Percentiles rank a stretch among this genome's conserved stretches.
Evolutionary conservation across 2,797 vertebrate species (phyloP).

Genomic region (Gadopsis marmoratus): DNA sequence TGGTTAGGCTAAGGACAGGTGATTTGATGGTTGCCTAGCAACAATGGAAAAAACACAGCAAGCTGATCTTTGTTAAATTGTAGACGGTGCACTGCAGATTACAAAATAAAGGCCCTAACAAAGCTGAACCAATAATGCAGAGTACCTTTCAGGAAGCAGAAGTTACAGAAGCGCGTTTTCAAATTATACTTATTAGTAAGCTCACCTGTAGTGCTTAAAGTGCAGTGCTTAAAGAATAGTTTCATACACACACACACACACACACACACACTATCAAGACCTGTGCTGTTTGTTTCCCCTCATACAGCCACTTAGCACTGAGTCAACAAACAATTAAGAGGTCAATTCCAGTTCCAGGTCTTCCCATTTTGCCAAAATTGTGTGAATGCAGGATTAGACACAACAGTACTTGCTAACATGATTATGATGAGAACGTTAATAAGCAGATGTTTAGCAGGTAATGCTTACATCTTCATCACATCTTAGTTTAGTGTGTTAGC

Average conservation of each 20-base stretch:
- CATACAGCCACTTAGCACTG: too few species aligned
- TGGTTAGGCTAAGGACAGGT: too few species aligned
- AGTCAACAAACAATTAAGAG: background rate
- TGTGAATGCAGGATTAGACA: background rate
- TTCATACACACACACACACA: too few species aligned
- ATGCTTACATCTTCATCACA: background rate
- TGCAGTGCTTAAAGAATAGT: too few species aligned
- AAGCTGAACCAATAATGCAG: background rate
- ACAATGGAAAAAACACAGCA: too few species aligned
- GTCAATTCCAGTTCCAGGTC: too few species aligned
- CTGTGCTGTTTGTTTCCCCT: too few species aligned
- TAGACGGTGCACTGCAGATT: too few species aligned
- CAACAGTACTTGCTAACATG: background rate
- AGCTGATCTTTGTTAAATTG: too few species aligned
- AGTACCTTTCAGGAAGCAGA: background rate
- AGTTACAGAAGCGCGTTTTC: background rate
- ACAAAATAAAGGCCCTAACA: background rate
- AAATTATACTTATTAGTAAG: background rate
- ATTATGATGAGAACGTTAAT: background rate
- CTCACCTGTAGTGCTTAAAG: background rate
- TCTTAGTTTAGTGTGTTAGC: background rate
- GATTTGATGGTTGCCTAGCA: too few species aligned
- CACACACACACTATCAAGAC: too few species aligned
- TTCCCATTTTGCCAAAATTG: too few species aligned
- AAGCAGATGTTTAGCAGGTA: background rate